Evolutionary conservation across 2,113 vertebrate genomes (phyloP).

Genomic region (Sylvilagus bachmani): DNA sequence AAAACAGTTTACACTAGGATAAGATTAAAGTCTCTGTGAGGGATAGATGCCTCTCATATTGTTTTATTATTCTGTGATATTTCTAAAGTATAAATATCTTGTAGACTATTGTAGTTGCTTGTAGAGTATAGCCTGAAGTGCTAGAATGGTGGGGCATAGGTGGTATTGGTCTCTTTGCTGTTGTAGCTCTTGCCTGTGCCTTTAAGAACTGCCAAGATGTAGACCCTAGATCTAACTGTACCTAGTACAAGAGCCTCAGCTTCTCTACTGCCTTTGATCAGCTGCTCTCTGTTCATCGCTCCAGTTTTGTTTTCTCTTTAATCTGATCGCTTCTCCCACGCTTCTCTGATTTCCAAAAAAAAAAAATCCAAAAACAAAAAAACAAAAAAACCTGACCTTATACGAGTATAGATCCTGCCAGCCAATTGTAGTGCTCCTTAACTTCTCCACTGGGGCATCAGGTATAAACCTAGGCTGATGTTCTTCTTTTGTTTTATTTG

Average conservation of each 20-base stretch:
- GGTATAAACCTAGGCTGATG: neutral
- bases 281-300: constrained; percentile 39
- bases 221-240: neutral
- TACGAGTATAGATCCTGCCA: neutral
- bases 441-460: neutral
- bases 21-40: neutral
- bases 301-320: constrained; percentile 64
- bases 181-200: neutral
- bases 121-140: neutral
- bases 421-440: neutral
- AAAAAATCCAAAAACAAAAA: neutral
- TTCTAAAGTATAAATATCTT: neutral
- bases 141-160: neutral
- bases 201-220: neutral
- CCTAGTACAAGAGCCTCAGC: neutral
- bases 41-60: neutral
- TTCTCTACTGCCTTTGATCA: constrained; percentile 58
- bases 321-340: constrained; percentile 66
- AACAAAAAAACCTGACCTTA: neutral
- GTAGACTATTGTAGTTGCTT: neutral
- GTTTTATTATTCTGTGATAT: neutral
- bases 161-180: neutral
- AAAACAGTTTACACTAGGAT: neutral
- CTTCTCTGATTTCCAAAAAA: constrained; percentile 70
- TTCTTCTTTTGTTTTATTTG: neutral